Evolutionary conservation across 2,113 vertebrate species (phyloP).

Genomic region (Cygnus atratus): DNA sequence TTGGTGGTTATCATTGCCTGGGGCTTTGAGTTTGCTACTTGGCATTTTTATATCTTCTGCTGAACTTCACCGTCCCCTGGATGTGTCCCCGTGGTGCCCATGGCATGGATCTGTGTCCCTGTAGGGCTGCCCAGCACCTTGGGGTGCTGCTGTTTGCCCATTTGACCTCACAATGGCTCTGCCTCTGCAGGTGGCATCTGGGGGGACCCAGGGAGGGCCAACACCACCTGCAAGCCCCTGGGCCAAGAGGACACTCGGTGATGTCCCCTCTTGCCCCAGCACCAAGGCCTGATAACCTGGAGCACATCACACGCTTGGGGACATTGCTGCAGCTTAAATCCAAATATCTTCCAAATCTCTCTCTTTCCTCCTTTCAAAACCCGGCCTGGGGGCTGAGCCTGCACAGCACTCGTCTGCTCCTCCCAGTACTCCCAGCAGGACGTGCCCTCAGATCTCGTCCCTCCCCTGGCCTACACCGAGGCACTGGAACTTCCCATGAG

Average conservation of each 20-base stretch:
- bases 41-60: not conserved
- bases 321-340: accelerated
- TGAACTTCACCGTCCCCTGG: not conserved
- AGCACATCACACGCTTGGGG: not conserved
- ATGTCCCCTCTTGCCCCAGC: not conserved
- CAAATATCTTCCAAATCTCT: not conserved
- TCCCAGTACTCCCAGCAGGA: not conserved
- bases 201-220: not conserved
- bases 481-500: not conserved
- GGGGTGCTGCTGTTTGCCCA: not conserved
- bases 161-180: not conserved
- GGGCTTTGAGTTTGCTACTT: not conserved
- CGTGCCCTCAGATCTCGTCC: not conserved
- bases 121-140: not conserved
- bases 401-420: not conserved
- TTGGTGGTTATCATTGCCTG: not conserved
- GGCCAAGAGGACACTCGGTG: not conserved
- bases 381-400: not conserved
- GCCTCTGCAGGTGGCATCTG: not conserved
- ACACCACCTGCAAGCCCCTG: accelerated
- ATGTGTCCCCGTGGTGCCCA: not conserved
- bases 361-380: not conserved
- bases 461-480: not conserved
- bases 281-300: accelerated
- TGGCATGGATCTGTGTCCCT: too few relatives aligned